phyloP scores from a whole-genome alignment of 2,113 vertebrate species.

The Sula dactylatra region DNA sequence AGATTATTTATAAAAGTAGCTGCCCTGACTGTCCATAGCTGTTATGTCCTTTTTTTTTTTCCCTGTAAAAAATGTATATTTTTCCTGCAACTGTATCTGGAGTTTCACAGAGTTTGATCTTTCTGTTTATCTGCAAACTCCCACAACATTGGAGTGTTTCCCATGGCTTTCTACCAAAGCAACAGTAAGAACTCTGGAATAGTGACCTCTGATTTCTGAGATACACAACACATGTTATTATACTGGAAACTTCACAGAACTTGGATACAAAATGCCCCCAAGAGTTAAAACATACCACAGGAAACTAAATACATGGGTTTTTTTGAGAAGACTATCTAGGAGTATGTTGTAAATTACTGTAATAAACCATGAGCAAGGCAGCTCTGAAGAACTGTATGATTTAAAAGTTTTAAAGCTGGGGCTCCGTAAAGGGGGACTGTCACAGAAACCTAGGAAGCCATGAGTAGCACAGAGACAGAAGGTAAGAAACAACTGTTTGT shows the following conservation, averaged over 20 bases:
- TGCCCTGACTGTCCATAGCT: neutral
- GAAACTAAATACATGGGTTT: neutral
- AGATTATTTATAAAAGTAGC: neutral
- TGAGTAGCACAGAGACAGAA: neutral
- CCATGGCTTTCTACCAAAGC: neutral
- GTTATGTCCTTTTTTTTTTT: rapidly evolving
- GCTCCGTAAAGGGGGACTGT: neutral
- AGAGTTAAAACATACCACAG: neutral
- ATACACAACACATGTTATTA: neutral
- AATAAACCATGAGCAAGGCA: neutral
- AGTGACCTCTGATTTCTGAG: neutral
- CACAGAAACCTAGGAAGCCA: neutral
- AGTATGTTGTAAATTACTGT: neutral
- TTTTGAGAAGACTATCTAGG: neutral
- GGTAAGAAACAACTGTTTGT: neutral
- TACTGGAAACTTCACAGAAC: neutral
- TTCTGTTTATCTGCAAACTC: conserved; percentile 8
- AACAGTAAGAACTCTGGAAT: neutral
- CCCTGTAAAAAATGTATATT: neutral
- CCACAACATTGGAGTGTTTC: neutral
- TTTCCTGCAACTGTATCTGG: neutral
- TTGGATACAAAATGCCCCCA: neutral
- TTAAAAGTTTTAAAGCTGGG: neutral
- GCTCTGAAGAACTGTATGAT: neutral
- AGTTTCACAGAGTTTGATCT: neutral